Conservation (phyloP, 2,113 vertebrate species). For the Phylloscopus trochilus region DNA sequence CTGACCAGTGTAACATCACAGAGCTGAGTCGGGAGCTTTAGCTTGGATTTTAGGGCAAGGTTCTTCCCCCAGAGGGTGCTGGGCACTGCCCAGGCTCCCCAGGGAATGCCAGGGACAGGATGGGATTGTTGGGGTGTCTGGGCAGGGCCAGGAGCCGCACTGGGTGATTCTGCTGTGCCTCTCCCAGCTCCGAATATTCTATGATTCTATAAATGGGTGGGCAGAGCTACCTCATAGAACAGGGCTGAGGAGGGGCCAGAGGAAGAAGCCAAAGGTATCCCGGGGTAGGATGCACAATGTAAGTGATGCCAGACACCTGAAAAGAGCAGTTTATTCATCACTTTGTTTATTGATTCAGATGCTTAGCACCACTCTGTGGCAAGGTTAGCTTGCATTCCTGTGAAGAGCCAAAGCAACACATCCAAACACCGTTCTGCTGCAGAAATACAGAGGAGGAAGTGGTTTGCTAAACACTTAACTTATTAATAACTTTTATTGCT, state of each 20-base stretch:
- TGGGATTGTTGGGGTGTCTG: not conserved
- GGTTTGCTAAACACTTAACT: not conserved
- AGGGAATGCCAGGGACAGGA: not conserved
- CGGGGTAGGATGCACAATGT: not conserved
- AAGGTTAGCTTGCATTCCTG: not conserved
- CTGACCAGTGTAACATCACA: rapidly evolving
- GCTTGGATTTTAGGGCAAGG: rapidly evolving
- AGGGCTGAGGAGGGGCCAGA: not conserved
- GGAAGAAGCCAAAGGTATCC: not conserved
- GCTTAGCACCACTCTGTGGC: not conserved
- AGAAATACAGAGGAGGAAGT: not conserved
- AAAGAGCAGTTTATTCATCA: not conserved
- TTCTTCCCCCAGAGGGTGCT: not conserved
- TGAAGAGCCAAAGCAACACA: not conserved
- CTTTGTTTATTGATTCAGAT: not conserved
- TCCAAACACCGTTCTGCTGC: not conserved
- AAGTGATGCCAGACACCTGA: not conserved
- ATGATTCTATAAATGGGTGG: not conserved
- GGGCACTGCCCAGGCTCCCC: not conserved
- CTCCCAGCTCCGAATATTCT: not conserved
- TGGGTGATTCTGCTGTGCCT: not conserved
- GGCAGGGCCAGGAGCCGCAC: not conserved
- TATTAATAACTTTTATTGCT: not conserved
- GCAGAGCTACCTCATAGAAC: not conserved
- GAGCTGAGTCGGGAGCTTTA: too few species aligned